Percentiles rank a stretch among this genome's conserved stretches.
phyloP scores from a whole-genome alignment of 2,888 invertebrate species.

The Drosophila lacicola region DNA sequence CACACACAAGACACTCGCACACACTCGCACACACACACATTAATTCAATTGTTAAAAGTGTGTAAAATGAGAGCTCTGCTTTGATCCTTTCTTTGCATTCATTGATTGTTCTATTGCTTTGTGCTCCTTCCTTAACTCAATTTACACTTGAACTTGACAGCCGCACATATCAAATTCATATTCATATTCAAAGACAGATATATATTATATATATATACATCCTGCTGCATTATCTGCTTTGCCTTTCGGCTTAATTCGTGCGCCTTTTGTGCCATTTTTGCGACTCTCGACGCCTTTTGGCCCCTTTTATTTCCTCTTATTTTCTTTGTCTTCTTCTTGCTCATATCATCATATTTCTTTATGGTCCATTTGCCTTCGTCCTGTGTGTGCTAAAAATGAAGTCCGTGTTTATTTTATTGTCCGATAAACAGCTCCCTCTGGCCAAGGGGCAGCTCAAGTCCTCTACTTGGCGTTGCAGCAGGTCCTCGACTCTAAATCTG shows the following conservation, averaged over 20 bases:
- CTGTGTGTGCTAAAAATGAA: conserved; percentile 47
- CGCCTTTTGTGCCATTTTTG: conserved; percentile 69
- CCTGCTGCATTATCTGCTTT: conserved; percentile 14
- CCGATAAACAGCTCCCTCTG: conserved; percentile 73
- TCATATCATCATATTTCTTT: conserved; percentile 55
- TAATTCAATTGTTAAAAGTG: conserved; percentile 53
- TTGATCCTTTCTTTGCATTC: conserved; percentile 36
- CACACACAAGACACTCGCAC: conserved; percentile 31
- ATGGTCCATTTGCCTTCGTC: conserved; percentile 42
- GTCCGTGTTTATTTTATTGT: conserved; percentile 81
- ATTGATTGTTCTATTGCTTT: conserved; percentile 52
- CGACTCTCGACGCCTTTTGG: conserved; percentile 62
- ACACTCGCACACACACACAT: conserved; percentile 17
- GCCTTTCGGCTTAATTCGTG: conserved; percentile 62
- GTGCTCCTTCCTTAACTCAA: conserved; percentile 46
- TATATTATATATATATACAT: conserved; percentile 33
- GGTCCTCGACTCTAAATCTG: conserved; percentile 32
- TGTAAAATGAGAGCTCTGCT: conserved; percentile 67
- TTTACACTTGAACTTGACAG: conserved; percentile 67
- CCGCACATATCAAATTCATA: conserved; percentile 14
- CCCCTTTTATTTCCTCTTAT: background rate
- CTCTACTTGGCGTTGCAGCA: too few species aligned
- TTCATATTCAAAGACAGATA: conserved; percentile 19
- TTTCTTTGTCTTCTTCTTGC: conserved; percentile 24
- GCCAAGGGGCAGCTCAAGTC: conserved; percentile 1